Base-by-base conservation (phyloP, 1,140 invertebrate species). In the Meloidogyne floridensis region DNA sequence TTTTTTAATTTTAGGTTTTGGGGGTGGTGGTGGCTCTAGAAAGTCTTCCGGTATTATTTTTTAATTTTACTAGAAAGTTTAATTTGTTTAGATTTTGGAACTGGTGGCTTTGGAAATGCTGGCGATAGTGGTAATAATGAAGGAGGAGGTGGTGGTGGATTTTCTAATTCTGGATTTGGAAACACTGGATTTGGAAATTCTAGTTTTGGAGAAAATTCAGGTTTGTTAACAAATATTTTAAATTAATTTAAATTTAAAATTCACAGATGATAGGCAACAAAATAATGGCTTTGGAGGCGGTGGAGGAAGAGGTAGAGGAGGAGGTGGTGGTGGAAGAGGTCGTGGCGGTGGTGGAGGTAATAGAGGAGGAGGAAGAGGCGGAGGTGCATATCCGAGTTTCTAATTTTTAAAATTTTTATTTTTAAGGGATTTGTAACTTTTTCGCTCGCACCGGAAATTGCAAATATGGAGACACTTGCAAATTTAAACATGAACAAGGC, bases 121-220 rank as follows among this genome's bases (percentile, higher is more conserved):
- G 59, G 59, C 10, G 70, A n/a, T 51, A 51, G 18, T 15, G 3
- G 13, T 20, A 54, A 77, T 32, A 20, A 77, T 20, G 32, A 32
- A 32, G 56, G 56, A 10, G 59, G 59, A 13, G 56, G 77, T 13
- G 43, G 13, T 47, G 72, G 72, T 13, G 53, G 18, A 6, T 79
- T 79, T 13, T 11, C 56, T 32, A 79, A 79, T 43, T 42, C 20
- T 43, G 77, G 65, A 2, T 79, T 79, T 51, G 65, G 65, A 79
- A 79, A 79, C 42, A 69, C 18, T 9, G 77, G 77, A 15, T 59
- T 59, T 59, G 56, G 59, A 65, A 65, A 65, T 18, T 65, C 59
- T 65, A 65, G 59, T 65, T 65, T 65, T 65, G 59, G 59, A 7
- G 59, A 15, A 65, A 65, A 18, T 65, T n/a, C 59, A 18, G 59